Conservation (phyloP, 2,797 vertebrate genomes). For the Muraenolepis orangiensis region DNA sequence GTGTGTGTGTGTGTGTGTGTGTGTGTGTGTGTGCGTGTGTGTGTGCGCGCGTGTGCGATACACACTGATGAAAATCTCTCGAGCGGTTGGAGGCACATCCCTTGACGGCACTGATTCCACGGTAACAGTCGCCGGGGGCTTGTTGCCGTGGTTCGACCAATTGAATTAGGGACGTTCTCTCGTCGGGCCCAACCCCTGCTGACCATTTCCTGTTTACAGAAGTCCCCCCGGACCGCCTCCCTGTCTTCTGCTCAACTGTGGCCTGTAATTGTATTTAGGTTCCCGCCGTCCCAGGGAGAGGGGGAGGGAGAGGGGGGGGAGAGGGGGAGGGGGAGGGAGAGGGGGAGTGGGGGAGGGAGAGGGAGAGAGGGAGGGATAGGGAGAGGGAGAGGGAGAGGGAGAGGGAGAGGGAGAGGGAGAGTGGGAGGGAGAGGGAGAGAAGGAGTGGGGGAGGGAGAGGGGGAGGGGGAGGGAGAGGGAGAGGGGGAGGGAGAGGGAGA, state of each 20-base stretch:
- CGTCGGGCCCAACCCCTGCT: conserved; percentile 63
- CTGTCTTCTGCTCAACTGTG: conserved; percentile 66
- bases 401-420: conserved; percentile 28
- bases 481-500: too few species aligned
- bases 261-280: conserved; percentile 75
- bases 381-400: conserved; percentile 53
- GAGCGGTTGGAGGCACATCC: conserved; percentile 68
- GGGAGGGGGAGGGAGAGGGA: conserved; percentile 35
- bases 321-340: conserved; percentile 23
- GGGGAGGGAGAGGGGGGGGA: conserved; percentile 38
- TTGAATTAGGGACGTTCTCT: conserved; percentile 81
- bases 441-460: neutral
- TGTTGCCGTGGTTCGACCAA: conserved; percentile 73
- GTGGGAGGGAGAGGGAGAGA: conserved; percentile 20
- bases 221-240: conserved; percentile 61
- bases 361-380: conserved; percentile 16
- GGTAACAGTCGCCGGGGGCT: conserved; percentile 74
- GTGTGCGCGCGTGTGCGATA: conserved; percentile 30
- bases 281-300: conserved; percentile 56
- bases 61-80: conserved; percentile 56
- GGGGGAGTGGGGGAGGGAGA: neutral
- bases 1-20: conserved; percentile 46
- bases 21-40: conserved; percentile 28
- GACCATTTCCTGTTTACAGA: conserved; percentile 71
- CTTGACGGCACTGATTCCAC: conserved; percentile 75